These are phyloP conservation scores for Psammodynastes pulverulentus DNA, from an alignment of 2,113 vertebrate species.

Conservation along the genomic window DNA sequence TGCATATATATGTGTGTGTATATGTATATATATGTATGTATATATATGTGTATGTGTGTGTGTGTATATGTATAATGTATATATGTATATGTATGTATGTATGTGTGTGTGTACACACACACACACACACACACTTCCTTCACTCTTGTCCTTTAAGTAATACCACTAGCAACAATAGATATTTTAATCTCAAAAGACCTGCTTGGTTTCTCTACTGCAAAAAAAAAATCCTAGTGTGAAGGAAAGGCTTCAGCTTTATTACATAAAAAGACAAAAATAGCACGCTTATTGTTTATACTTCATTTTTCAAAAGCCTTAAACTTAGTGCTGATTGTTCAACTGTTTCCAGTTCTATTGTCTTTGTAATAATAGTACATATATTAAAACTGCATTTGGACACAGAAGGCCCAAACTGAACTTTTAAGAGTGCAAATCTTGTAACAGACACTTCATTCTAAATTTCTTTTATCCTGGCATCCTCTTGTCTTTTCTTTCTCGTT, in stretches of 20 bases:
- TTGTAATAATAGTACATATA: not conserved
- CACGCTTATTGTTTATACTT: not conserved
- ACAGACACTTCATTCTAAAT: not conserved
- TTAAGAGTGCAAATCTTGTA: not conserved
- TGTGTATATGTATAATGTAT: too few relatives aligned
- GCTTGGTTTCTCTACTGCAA: not conserved
- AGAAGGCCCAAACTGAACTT: not conserved
- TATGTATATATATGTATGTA: too few relatives aligned
- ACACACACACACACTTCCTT: too few relatives aligned
- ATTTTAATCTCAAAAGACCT: not conserved
- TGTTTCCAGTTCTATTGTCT: not conserved
- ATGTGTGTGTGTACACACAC: too few relatives aligned
- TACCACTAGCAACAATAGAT: not conserved
- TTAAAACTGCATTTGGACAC: not conserved
- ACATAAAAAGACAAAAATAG: not conserved
- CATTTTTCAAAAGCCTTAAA: not conserved
- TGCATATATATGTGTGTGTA: too few relatives aligned
- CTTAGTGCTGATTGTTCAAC: not conserved
- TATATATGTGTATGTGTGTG: too few relatives aligned
- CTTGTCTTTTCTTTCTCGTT: not conserved
- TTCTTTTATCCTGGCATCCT: not conserved
- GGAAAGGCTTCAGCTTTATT: not conserved
- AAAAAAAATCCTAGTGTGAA: not conserved
- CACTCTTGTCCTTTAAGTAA: not conserved
- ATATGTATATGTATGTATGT: too few relatives aligned